Evolutionary conservation across 1,140 invertebrate genomes (phyloP).

Genomic region (Medauroidea extradentata): DNA sequence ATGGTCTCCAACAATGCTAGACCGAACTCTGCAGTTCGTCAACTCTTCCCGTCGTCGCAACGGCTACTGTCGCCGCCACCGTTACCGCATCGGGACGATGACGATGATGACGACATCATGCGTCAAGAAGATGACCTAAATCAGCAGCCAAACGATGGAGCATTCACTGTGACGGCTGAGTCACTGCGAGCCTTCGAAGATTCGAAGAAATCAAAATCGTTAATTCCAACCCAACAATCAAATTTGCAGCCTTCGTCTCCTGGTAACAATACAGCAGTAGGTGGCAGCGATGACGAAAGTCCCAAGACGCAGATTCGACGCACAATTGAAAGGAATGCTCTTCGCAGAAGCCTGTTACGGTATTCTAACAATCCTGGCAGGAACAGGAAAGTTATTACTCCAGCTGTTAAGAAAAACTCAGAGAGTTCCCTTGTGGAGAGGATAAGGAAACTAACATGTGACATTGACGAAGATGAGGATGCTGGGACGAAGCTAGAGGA

Average conservation of each 20-base stretch:
- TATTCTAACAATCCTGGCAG: slow-evolving; percentile 37
- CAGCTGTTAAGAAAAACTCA: slow-evolving; percentile 42
- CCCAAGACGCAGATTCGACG: slow-evolving; percentile 39
- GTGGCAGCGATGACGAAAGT: slow-evolving; percentile 27
- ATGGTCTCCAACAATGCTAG: slow-evolving; percentile 56
- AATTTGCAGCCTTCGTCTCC: not conserved
- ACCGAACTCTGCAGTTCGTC: slow-evolving; percentile 68
- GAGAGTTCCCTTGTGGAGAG: slow-evolving; percentile 70
- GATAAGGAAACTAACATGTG: slow-evolving; percentile 74
- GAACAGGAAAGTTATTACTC: slow-evolving; percentile 33
- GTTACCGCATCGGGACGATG: not conserved
- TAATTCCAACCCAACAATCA: too few relatives aligned
- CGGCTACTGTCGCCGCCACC: slow-evolving; percentile 54
- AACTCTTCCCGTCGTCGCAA: slow-evolving; percentile 58
- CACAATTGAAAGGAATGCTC: slow-evolving; percentile 68
- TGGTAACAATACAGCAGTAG: too few relatives aligned
- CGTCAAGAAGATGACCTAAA: not conserved
- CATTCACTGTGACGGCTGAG: slow-evolving; percentile 54
- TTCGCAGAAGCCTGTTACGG: slow-evolving; percentile 64
- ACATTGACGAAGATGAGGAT: slow-evolving; percentile 65
- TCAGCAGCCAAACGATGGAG: not conserved
- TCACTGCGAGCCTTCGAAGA: slow-evolving; percentile 60
- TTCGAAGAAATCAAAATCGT: slow-evolving; percentile 50
- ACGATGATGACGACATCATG: not conserved
- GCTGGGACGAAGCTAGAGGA: slow-evolving; percentile 39